Conservation (phyloP, 2,888 invertebrate species). For the Acrobasis consociella region DNA sequence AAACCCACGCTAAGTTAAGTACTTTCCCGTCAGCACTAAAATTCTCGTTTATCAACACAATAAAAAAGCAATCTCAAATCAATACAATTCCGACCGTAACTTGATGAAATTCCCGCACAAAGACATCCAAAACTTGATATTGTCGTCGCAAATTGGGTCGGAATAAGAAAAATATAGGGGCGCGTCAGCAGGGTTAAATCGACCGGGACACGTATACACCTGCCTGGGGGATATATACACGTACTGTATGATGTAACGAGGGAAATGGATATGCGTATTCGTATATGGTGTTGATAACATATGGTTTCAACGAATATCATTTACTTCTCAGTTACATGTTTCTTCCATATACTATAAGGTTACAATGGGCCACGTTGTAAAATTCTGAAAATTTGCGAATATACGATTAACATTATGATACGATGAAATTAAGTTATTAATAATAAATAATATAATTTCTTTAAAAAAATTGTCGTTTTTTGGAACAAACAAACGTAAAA, state of each 20-base stretch:
- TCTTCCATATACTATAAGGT: no score
- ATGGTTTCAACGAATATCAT: no score
- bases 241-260: not conserved
- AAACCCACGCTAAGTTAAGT: not conserved
- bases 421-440: no score
- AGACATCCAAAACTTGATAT: slow-evolving; percentile 22
- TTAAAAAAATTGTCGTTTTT: no score
- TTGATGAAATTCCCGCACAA: slow-evolving; percentile 23
- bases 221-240: slow-evolving; percentile 1
- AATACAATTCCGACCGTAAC: slow-evolving; percentile 14
- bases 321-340: no score
- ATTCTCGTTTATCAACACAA: slow-evolving; percentile 14
- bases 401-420: no score
- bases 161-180: slow-evolving; percentile 27
- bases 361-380: no score
- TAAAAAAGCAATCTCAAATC: slow-evolving; percentile 19
- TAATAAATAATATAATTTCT: no score
- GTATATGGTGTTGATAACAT: no score
- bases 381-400: no score
- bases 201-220: slow-evolving; percentile 19
- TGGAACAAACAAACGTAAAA: no score
- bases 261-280: no score
- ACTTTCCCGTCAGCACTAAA: not conserved
- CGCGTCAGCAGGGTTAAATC: slow-evolving; percentile 24
- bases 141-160: slow-evolving; percentile 25